Base-by-base conservation (phyloP, 2,888 invertebrate genomes). In the Bombylius major region DNA sequence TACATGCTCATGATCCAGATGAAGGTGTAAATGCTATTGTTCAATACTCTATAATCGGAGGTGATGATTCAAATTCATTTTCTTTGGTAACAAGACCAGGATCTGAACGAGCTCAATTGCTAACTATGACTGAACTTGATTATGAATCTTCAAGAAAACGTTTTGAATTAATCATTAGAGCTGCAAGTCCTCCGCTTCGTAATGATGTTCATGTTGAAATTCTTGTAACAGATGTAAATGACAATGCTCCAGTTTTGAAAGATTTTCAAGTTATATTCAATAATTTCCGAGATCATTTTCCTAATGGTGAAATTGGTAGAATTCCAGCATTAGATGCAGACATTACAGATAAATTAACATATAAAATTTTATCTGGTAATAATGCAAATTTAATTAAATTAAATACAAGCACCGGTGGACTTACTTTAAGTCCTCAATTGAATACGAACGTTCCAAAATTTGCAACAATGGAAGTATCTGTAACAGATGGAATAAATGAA, bases 291-390 rank as follows among this genome's bases (percentile, higher is more conserved):
- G 90, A 94, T 65, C 89, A 90, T 66, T 97, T 97, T 69, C 95
- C 96, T 0, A 86, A 87, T n/a, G 88, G 89, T 1, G 83, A 90
- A 0, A 89, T 97, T 65, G 96, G 96, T 0, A 80, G 83, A 56
- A 88, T 97, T 42, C 97, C 97, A 1, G 97, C 96, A 0, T 86
- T 83, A 66, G 97, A 98, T 73, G 95, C 94, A 12, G 97, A 97
- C 75, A 92, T 95, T 36, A 88, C 89, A 6, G 95, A 96, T 69
- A 84, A 82, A 69, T 77, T 82, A 0, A 80, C 81, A 58, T 97
- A 90, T 74, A 80, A 83, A 42, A 89, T 97, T 58, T 72, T 94
- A 0, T 86, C 89, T 0, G 96, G 97, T 0, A 97, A 97, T 72
- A 94, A 93, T 68, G 96, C 96, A 0, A 89, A 91, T 67, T 76